These are phyloP conservation scores for Nomada ruficornis DNA, from an alignment of 2,888 invertebrate genomes.

Conservation along the genomic window DNA sequence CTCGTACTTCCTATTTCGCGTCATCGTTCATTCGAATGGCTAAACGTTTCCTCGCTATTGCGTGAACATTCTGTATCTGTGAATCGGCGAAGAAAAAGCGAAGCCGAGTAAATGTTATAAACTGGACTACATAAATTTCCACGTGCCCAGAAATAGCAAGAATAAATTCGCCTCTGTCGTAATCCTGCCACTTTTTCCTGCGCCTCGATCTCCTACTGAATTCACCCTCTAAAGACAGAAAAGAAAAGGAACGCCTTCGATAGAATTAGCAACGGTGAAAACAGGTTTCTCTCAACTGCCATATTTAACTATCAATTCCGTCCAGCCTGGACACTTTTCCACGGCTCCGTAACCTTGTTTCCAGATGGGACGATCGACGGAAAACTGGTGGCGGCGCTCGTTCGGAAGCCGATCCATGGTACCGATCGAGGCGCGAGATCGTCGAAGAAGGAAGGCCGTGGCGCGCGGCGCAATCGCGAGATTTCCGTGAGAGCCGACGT, in stretches of 20 bases:
- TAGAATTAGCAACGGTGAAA: neutral
- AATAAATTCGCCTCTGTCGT: no score
- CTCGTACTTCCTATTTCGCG: no score
- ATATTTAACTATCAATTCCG: constrained; percentile 18
- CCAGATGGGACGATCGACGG: constrained; percentile 36
- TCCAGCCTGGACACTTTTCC: constrained; percentile 12
- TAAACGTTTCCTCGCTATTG: no score
- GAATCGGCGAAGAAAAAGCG: no score
- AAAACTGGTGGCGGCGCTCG: constrained; percentile 38
- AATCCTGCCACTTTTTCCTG: no score
- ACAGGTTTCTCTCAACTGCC: neutral
- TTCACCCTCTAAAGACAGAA: neutral
- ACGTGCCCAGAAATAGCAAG: no score
- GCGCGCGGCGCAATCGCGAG: constrained; percentile 64
- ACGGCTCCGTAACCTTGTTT: constrained; percentile 49
- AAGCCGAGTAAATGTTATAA: no score
- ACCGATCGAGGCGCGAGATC: constrained; percentile 56
- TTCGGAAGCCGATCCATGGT: constrained; percentile 25
- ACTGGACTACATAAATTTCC: no score
- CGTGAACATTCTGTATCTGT: no score
- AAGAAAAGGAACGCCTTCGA: neutral
- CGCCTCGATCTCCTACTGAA: no score
- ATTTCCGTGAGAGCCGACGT: constrained; percentile 80
- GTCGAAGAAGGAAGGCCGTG: constrained; percentile 61
- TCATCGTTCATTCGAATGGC: no score